Conservation (phyloP, 2,113 vertebrate species). For the Xyliphius kryptos region DNA sequence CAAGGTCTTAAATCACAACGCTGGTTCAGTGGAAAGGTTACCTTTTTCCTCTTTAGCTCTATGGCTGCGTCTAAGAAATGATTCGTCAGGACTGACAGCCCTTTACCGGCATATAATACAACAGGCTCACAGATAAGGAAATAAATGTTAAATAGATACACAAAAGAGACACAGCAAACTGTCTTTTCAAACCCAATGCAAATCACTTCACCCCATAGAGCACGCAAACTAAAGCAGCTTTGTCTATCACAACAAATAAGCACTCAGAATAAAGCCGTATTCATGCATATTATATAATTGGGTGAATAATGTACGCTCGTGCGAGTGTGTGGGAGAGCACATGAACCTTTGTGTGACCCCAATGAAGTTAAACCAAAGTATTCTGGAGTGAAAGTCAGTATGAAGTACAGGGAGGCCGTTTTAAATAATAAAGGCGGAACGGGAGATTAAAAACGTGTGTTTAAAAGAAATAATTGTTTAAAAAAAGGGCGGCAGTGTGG, state of each 20-base stretch:
- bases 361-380: constrained; percentile 1
- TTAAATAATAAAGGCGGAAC: no score
- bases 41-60: no score
- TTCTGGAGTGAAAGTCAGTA: background rate
- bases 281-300: background rate
- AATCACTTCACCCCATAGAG: background rate
- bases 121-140: background rate
- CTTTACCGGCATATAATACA: background rate
- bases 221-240: background rate
- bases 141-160: constrained; percentile 1
- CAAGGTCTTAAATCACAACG: no score
- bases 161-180: background rate
- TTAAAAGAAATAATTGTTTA: no score
- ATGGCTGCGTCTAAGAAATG: no score
- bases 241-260: background rate
- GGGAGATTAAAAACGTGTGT: no score
- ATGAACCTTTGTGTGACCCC: constrained; percentile 40
- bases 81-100: background rate
- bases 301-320: background rate
- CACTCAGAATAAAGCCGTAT: background rate
- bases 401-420: no score
- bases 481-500: no score
- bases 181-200: constrained; percentile 12
- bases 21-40: no score
- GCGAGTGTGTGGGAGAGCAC: constrained; percentile 26